These are phyloP conservation scores for Hyperoplus immaculatus DNA, from an alignment of 2,797 vertebrate genomes.

Conservation along the genomic window DNA sequence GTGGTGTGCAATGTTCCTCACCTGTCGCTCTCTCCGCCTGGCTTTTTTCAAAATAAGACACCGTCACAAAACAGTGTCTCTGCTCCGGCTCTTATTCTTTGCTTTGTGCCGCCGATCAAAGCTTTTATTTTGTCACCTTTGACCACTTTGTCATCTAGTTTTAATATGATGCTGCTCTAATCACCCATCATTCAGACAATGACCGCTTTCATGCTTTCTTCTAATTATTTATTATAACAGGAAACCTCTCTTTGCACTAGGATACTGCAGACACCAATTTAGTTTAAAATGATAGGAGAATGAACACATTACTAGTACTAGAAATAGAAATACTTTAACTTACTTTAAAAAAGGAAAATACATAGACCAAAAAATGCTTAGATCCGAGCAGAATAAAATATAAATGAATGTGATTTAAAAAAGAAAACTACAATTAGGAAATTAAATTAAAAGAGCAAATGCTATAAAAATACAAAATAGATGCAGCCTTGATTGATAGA, in stretches of 20 bases:
- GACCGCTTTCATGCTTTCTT: background rate
- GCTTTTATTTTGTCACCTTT: background rate
- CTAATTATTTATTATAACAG: background rate
- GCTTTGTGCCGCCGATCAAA: background rate
- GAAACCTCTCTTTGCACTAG: constrained; percentile 10
- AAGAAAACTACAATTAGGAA: background rate
- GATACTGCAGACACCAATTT: background rate
- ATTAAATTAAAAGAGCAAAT: background rate
- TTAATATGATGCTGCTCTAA: background rate
- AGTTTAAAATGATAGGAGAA: background rate
- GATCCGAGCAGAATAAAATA: background rate
- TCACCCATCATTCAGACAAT: background rate
- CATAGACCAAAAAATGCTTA: background rate
- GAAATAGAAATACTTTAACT: background rate
- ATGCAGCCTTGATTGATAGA: background rate
- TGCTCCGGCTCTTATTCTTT: background rate
- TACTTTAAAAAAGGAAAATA: background rate
- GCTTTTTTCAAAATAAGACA: background rate
- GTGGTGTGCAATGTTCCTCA: constrained; percentile 66
- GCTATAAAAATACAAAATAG: background rate
- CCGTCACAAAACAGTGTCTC: background rate
- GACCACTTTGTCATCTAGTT: background rate
- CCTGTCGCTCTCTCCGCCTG: constrained; percentile 30
- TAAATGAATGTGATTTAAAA: background rate
- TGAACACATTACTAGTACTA: background rate